These are phyloP conservation scores for Crotophaga sulcirostris DNA, from an alignment of 2,113 vertebrate genomes.

Conservation along the genomic window DNA sequence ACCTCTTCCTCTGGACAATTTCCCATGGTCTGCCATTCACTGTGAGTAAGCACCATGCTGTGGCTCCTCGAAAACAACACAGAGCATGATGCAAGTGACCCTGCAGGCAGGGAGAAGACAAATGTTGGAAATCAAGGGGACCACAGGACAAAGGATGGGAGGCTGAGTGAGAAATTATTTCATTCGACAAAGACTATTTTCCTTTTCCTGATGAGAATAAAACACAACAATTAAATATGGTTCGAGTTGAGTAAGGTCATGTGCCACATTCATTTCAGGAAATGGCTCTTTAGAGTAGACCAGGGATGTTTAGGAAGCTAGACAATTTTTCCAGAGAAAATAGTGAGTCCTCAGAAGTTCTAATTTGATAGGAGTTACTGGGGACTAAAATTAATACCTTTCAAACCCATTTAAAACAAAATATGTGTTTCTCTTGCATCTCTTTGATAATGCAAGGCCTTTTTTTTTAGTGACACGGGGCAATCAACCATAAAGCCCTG, in stretches of 20 bases:
- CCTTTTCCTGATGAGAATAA: neutral
- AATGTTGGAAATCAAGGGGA: accelerated
- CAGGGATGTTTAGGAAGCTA: neutral
- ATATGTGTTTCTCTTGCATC: accelerated
- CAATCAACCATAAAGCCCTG: neutral
- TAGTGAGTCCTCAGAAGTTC: neutral
- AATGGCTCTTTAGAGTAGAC: neutral
- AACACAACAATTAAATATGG: neutral
- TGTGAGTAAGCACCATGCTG: accelerated
- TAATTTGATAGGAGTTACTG: neutral
- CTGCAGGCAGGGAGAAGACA: neutral
- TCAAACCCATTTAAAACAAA: neutral
- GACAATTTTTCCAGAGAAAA: neutral
- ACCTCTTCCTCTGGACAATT: neutral
- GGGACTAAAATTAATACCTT: neutral
- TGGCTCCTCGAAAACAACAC: neutral
- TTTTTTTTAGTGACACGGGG: neutral
- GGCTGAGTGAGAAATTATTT: neutral
- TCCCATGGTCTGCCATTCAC: neutral
- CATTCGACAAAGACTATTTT: neutral
- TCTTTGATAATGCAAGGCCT: neutral
- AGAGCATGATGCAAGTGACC: too few relatives aligned
- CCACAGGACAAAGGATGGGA: neutral
- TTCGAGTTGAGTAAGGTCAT: neutral
- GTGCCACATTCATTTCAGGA: neutral